Evolutionary conservation across 2,888 invertebrate species (phyloP).

Genomic region (Polia nebulosa): DNA sequence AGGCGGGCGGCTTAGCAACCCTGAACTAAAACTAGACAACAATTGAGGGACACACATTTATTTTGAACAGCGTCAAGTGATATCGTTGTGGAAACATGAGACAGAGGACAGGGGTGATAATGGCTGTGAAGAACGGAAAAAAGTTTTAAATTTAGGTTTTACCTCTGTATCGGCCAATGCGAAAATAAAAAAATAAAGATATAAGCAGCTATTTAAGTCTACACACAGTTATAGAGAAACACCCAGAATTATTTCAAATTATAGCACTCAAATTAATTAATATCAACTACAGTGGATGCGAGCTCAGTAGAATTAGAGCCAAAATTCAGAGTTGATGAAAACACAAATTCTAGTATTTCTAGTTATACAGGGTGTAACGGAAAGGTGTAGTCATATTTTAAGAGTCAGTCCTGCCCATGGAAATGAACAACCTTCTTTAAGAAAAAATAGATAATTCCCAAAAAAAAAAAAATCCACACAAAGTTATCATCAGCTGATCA

Average conservation of each 20-base stretch:
- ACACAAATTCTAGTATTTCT: neutral
- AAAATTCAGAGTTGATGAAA: neutral
- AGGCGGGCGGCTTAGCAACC: no score
- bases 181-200: conserved; percentile 77
- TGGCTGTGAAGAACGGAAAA: conserved; percentile 74
- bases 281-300: neutral
- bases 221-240: conserved; percentile 43
- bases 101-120: conserved; percentile 76
- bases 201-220: conserved; percentile 70
- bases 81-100: conserved; percentile 67
- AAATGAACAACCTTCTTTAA: no score
- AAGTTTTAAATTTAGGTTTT: conserved; percentile 72
- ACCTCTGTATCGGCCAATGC: conserved; percentile 89
- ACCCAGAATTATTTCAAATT: conserved; percentile 31
- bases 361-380: no score
- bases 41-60: conserved; percentile 5
- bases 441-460: no score
- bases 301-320: neutral
- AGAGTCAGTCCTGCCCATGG: no score
- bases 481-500: no score
- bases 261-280: neutral
- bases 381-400: no score
- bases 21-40: neutral
- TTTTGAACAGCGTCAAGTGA: conserved; percentile 31
- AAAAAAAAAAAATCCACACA: no score